Evolutionary conservation across 2,797 vertebrate genomes (phyloP), one percentile per base, ranked within the genome.

Genomic region (Petrocephalus sullivani): DNA sequence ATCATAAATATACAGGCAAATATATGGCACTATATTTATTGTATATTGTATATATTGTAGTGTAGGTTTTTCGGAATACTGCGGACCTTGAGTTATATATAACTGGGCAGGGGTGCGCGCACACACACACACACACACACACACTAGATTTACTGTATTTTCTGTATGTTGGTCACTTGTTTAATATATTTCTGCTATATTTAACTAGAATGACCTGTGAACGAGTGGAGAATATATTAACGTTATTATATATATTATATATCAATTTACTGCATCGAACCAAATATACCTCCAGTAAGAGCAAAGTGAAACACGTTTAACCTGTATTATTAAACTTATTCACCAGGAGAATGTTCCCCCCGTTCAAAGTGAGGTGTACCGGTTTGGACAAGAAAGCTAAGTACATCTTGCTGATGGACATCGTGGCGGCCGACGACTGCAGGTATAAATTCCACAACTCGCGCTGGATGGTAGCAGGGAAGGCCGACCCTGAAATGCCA

Each of bases 401-500:
- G 93, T 99, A 99, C 91, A 99, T 99, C 94, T 96, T 99, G 91
- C 92, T 99, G 95, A 99, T 99, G 98, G 98, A 99, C 92, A 99
- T 99, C 92, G 98, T 99, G 89, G 98, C 98, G 67, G 98, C 98
- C 23, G 98, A 99, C 91, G 98, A 99, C 96, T 99, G 98, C 95
- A 96, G 98, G 92, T 99, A 99, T 93, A 99, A 99, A 93, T 99
- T 99, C 94, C 98, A 99, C 87, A 99, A 99, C 94, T 99, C 98
- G 90, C 97, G 98, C 92, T 99, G 98, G 98, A 98, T 99, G 98
- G 98, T 99, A 94, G 98, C 98, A 0, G 98, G 98, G 51, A 99
- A 99, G 92, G 98, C 98, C 91, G 98, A 99, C 94, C 98, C 98
- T 33, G 98, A 99, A 95, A 99, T 99, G 98, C 98, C 98, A 92